A percentile compares a stretch with the other conserved stretches of the same genome.
Evolutionary conservation across 2,888 invertebrate species (phyloP).

Genomic region (Scaptomyza flava): DNA sequence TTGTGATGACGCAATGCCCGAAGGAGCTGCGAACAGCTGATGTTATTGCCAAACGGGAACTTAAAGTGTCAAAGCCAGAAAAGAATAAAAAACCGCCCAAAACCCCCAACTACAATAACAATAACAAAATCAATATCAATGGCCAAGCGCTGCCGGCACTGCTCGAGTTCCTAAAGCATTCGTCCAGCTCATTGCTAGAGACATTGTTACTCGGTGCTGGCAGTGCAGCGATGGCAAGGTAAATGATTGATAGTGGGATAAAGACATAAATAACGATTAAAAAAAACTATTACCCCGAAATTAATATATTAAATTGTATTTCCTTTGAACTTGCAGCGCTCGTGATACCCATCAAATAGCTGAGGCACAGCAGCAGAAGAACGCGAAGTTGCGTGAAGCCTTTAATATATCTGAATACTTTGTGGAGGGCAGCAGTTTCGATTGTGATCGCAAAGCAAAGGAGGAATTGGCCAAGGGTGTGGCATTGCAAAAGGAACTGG

Average conservation of each 20-base stretch:
- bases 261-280: neutral
- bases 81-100: neutral
- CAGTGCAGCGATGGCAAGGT: conserved; percentile 61
- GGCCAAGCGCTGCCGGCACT: conserved; percentile 60
- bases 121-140: conserved; percentile 43
- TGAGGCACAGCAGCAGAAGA: conserved; percentile 97
- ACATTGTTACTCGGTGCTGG: conserved; percentile 64
- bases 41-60: conserved; percentile 28
- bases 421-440: conserved; percentile 96
- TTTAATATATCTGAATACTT: conserved; percentile 97
- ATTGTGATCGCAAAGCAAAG: conserved; percentile 89
- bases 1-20: conserved; percentile 48
- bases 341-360: conserved; percentile 98
- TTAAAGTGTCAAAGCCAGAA: neutral
- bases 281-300: too few species aligned
- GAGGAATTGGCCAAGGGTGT: conserved; percentile 85
- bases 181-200: conserved; percentile 62
- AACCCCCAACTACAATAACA: neutral
- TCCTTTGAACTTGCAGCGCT: conserved; percentile 87
- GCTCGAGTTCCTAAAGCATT: conserved; percentile 69
- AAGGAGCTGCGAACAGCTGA: conserved; percentile 49
- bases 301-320: neutral
- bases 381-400: conserved; percentile 95
- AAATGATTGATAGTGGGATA: conserved; percentile 4
- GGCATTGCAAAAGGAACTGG: conserved; percentile 84